Evolutionary conservation across 2,888 invertebrate species (phyloP).

Genomic region (Poecilus cupreus): DNA sequence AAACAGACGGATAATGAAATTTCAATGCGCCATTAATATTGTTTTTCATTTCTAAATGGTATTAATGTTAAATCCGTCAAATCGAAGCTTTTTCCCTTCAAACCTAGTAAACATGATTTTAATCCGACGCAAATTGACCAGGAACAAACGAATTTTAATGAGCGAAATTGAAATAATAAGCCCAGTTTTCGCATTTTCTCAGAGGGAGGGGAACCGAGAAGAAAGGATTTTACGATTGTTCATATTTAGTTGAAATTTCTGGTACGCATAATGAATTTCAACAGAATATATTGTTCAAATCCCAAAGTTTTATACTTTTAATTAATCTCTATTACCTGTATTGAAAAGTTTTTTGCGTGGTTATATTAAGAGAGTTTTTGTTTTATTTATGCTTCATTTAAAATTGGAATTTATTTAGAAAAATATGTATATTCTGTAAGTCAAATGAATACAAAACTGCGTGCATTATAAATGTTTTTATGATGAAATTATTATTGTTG

Average conservation of each 20-base stretch:
- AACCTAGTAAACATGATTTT: neutral
- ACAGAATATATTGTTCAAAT: too few relatives aligned
- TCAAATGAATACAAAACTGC: too few relatives aligned
- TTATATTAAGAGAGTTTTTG: too few relatives aligned
- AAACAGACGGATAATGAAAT: slow-evolving; percentile 10
- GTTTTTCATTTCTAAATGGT: slow-evolving; percentile 33
- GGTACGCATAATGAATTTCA: neutral
- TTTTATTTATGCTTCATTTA: too few relatives aligned
- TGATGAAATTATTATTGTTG: too few relatives aligned
- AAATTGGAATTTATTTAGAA: too few relatives aligned
- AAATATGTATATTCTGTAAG: too few relatives aligned
- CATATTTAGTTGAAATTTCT: neutral
- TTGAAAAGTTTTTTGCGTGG: too few relatives aligned
- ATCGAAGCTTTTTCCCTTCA: slow-evolving; percentile 1
- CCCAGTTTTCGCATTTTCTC: neutral
- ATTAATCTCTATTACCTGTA: too few relatives aligned
- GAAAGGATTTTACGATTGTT: neutral
- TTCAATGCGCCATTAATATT: slow-evolving; percentile 33
- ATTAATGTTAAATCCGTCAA: slow-evolving; percentile 24
- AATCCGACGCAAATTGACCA: neutral
- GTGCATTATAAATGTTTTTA: too few relatives aligned
- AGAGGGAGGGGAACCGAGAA: neutral
- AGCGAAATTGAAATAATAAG: neutral
- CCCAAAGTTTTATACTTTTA: too few relatives aligned
- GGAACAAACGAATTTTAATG: slow-evolving; percentile 13